Base-by-base conservation (phyloP, 2,113 vertebrate genomes). In the Donacobius atricapilla region DNA sequence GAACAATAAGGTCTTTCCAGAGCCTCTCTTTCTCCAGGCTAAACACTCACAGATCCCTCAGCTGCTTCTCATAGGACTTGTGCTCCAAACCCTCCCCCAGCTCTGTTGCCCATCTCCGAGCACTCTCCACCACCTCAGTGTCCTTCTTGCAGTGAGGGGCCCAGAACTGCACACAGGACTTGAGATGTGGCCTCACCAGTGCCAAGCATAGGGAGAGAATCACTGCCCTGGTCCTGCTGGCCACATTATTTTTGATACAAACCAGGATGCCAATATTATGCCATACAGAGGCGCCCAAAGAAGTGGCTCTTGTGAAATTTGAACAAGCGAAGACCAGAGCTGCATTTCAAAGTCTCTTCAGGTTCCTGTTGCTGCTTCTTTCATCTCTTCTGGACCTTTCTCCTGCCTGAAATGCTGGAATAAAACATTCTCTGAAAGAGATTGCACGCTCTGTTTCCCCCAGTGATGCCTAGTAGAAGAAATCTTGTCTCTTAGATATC, bases 401-500 rank as follows among this genome's bases (percentile, higher is more conserved):
- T 94, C 30, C 66, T 94, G 48, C 84, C 88, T 87, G 85, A 89
- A 91, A 92, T 33, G 51, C 53, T 2, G 17, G 73, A 95, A 92
- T 37, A 92, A 94, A 94, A 61, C 15, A 7, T 75, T 87, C 79
- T 86, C 64, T 96, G 90, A 96, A 95, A 79, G 22, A 22, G 73
- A 92, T 95, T 63, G 70, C 63, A 91, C 0, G 2, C 44, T 91
- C 83, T 84, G 68, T 92, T 94, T 95, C 77, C 69, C 91, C 83
- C 68, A 84, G 79, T 87, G 91, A 93, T 8, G 13, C 48, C 83
- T 91, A 61, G 61, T 39, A 78, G 79, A 87, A 92, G 69, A 94
- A 94, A 90, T 91, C 77, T 87, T 90, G 63, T 80, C 83, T 81
- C 75, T 93, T 64, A 64, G 83, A 83, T 93, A 91, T 91, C 65